Evolutionary conservation across 2,113 vertebrate species (phyloP), one percentile per base, ranked within the genome.

Genomic region (Pao palembangensis): DNA sequence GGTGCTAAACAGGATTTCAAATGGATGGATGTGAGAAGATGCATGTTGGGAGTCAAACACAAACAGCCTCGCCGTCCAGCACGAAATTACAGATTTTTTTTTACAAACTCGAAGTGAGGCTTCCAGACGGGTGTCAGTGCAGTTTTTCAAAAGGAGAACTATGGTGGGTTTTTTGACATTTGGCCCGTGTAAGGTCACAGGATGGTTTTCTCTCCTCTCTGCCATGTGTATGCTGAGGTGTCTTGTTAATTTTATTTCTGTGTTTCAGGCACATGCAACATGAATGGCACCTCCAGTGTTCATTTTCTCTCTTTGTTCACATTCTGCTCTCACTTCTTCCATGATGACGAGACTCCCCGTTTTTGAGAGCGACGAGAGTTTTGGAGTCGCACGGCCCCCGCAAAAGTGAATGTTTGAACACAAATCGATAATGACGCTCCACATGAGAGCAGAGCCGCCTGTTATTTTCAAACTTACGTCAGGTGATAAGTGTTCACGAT

Each of bases 1-100:
- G 25, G 71, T 64, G 74, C 59, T 69, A 67, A 82, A 12, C 11
- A 38, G 34, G 34, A 12, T 38, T 38, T 3, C 11, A 4, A 19
- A 49, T 18, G n/a, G 47, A 49, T 77, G 63, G 78, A 38, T 85
- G 82, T 82, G 84, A 83, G 76, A 84, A 86, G 86, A 73, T 71
- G 79, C 20, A 64, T 73, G 79, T 69, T 54, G 49, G 61, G 71
- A 70, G 76, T 62, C 44, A 64, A 46, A 63, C 14, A 63, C 55
- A 79, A 73, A 72, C 55, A 18, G 49, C 38, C 65, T 66, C 1
- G n/a, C 48, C 75, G 60, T 71, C 57, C 51, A 62, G 58, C 34
- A 8, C 14, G 49, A 44, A 71, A 67, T 31, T 28, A 31, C 6
- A 10, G 54, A 70, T 62, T 58, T n/a, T 23, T 62, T 46, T 41